Evolutionary conservation across 2,797 vertebrate genomes (phyloP).

Genomic region (Acipenser ruthenus): DNA sequence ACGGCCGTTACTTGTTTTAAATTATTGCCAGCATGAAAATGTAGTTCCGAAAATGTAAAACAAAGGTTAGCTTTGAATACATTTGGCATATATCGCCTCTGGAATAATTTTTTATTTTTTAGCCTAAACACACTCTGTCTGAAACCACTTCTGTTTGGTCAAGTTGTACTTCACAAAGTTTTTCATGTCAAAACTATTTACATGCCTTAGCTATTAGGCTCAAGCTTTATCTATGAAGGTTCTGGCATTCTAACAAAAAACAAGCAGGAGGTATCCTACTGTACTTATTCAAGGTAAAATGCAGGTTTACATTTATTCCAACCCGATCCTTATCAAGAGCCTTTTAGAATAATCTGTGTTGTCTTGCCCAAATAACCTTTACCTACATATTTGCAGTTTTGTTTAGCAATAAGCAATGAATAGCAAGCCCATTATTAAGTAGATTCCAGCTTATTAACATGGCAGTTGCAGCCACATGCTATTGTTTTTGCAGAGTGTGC

Average conservation of each 20-base stretch:
- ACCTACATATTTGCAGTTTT: no score
- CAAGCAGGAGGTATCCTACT: no score
- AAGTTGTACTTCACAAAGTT: slow-evolving; percentile 31
- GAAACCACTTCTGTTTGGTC: slow-evolving; percentile 34
- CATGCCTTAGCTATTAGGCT: slow-evolving; percentile 39
- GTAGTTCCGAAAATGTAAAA: slow-evolving; percentile 15
- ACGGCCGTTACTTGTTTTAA: background rate
- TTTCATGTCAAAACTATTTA: slow-evolving; percentile 49
- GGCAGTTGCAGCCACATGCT: slow-evolving; percentile 33
- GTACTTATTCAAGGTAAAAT: no score
- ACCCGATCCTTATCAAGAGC: no score
- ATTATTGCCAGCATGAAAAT: background rate
- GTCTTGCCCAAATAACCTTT: no score
- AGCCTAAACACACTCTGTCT: slow-evolving; percentile 36
- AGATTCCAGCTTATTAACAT: no score
- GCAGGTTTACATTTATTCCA: no score
- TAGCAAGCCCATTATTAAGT: no score
- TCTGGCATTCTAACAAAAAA: slow-evolving; percentile 17
- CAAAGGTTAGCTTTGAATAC: slow-evolving; percentile 35
- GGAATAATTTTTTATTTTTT: slow-evolving; percentile 32
- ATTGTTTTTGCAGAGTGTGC: slow-evolving; percentile 50
- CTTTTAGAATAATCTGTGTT: no score
- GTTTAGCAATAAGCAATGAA: no score
- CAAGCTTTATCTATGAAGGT: slow-evolving; percentile 41
- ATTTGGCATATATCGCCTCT: slow-evolving; percentile 36